A percentile compares a stretch with the other conserved stretches of the same genome.
Evolutionary conservation across 2,113 vertebrate genomes (phyloP).

Genomic region (Probosciger aterrimus): DNA sequence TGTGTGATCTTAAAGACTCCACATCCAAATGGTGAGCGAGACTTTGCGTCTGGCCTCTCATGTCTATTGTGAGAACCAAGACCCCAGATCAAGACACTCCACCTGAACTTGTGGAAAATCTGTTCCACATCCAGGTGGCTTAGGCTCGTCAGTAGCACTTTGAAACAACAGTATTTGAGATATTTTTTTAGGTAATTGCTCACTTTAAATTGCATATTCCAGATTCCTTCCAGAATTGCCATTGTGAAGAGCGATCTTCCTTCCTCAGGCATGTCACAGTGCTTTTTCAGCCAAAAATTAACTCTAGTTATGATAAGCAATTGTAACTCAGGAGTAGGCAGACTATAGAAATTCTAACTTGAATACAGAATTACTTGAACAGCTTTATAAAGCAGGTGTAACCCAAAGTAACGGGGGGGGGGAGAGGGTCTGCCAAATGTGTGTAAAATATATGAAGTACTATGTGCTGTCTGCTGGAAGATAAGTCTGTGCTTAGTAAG

Average conservation of each 20-base stretch:
- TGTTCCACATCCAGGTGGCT: not conserved
- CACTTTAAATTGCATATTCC: not conserved
- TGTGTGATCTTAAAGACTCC: not conserved
- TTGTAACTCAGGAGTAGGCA: not conserved
- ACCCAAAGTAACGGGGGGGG: not conserved
- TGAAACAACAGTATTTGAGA: not conserved
- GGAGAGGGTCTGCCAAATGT: not conserved
- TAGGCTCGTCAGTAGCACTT: not conserved
- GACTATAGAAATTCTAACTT: not conserved
- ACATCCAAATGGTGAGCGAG: not conserved
- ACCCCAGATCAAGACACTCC: not conserved
- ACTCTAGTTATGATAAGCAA: not conserved
- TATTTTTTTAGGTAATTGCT: not conserved
- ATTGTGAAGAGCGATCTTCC: not conserved
- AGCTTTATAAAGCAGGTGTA: not conserved
- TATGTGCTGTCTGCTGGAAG: not conserved
- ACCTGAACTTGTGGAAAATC: not conserved
- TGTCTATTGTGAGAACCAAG: not conserved
- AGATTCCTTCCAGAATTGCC: not conserved
- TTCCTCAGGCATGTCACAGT: not conserved
- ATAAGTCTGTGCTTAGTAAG: not conserved
- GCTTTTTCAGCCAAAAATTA: constrained; percentile 12
- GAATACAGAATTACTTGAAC: not conserved
- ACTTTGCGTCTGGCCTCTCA: not conserved
- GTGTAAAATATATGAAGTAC: not conserved